These are phyloP conservation scores for Enteromius paludinosus DNA, from an alignment of 2,797 vertebrate species.

Conservation along the genomic window DNA sequence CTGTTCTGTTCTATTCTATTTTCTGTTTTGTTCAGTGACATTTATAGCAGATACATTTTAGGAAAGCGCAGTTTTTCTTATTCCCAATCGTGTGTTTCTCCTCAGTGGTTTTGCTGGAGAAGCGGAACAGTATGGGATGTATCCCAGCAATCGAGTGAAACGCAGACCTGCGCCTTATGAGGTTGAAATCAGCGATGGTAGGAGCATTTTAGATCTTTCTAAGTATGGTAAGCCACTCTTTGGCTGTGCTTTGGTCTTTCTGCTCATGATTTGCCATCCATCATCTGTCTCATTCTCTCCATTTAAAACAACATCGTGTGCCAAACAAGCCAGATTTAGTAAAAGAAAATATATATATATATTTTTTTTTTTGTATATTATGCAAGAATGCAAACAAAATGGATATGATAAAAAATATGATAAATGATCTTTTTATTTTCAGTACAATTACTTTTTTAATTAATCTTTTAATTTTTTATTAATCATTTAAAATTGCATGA, in stretches of 20 bases:
- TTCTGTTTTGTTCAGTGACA: neutral
- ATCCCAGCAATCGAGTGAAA: constrained; percentile 82
- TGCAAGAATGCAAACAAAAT: neutral
- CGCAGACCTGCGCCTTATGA: constrained; percentile 87
- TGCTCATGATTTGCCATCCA: neutral
- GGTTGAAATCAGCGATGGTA: constrained; percentile 87
- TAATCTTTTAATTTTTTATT: neutral
- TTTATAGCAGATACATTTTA: neutral
- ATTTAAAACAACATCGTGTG: neutral
- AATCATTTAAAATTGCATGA: neutral
- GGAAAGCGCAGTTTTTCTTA: neutral
- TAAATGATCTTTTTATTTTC: too few relatives aligned
- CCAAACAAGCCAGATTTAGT: neutral
- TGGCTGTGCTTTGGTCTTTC: constrained; percentile 32
- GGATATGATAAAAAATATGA: neutral
- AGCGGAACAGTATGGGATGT: constrained; percentile 85
- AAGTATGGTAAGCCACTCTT: constrained; percentile 46
- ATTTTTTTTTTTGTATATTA: neutral
- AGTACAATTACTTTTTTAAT: neutral
- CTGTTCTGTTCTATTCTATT: neutral
- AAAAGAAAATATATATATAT: neutral
- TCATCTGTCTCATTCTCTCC: neutral
- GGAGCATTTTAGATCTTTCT: constrained; percentile 55
- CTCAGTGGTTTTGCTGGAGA: constrained; percentile 83
- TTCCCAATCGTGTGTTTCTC: neutral